Evolutionary conservation across 2,888 invertebrate species (phyloP), one percentile per base, ranked within the genome.

Genomic region (Mesorhabditis spiculigera): DNA sequence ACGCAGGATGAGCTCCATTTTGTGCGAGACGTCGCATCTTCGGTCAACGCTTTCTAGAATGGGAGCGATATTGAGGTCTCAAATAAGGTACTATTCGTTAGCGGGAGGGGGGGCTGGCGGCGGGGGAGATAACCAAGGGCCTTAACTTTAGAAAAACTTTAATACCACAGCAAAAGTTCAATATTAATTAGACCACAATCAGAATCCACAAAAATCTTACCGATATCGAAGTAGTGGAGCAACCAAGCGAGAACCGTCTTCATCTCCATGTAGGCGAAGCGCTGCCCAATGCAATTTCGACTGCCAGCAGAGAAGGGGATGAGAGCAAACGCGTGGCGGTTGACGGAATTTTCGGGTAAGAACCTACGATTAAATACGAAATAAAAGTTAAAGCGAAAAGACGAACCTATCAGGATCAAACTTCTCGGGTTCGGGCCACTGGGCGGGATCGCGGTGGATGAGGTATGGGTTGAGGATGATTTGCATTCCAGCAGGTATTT

Each of bases 301-400:
- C 85, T 82, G 4, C 88, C 88, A 61, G 88, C 88, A 4, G 88
- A 88, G 79, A 88, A 88, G 1, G 88, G 88, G 4, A 88, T 81
- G 76, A 85, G 88, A 41, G 87, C 82, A 79, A 81, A 88, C 4
- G 88, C 86, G 75, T 88, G 87, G 62, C 88, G 82, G 4, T 79
- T 78, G 8, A 71, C 69, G 4, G 77, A 69, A 68, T 86, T 86
- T 66, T 87, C 87, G 5, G 85, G 84, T 43, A 86, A 73, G 73
- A 88, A 85, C 43, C 79, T 81, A 50, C 13, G 13, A 41, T 13
- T 43, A 62, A n/a, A 61, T 43, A 43, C 3, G 66, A 13, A 43
- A 13, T 5, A 41, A 64, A 63, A 44, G 44, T 13, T 4, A 50
- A 45, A 62, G 16, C 4, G 50, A 65, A 62, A 28, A 28, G 28